Evolutionary conservation across 2,113 vertebrate species (phyloP).

Genomic region (Chamaetylas fuelleborni): DNA sequence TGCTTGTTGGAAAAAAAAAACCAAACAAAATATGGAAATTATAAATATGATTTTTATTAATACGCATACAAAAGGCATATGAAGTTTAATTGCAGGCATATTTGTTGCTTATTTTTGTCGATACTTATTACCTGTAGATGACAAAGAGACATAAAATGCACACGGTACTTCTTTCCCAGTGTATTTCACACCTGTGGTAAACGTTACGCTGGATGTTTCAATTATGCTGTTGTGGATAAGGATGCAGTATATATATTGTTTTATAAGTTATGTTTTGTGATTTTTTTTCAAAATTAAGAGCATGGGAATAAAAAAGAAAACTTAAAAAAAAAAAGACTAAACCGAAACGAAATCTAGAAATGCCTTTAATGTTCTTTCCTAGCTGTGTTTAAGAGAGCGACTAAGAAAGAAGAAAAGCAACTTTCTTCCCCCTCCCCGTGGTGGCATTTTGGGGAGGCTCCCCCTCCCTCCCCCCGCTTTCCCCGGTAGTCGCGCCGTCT

Average conservation of each 20-base stretch:
- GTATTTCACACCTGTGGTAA: conserved; percentile 76
- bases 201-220: conserved; percentile 71
- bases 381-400: not conserved
- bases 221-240: conserved; percentile 71
- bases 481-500: not conserved
- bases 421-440: not conserved
- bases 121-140: conserved; percentile 71
- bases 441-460: not conserved
- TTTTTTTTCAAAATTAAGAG: conserved; percentile 65
- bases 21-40: not conserved
- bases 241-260: conserved; percentile 76
- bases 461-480: too few relatives aligned
- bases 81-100: conserved; percentile 67
- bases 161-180: conserved; percentile 69
- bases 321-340: not conserved
- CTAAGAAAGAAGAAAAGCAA: not conserved
- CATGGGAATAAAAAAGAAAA: conserved; percentile 65
- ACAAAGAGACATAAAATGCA: conserved; percentile 68
- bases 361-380: conserved; percentile 60
- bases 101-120: conserved; percentile 70
- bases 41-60: conserved; percentile 65
- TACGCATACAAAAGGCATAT: conserved; percentile 66
- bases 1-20: conserved; percentile 50
- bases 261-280: conserved; percentile 76
- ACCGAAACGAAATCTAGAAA: conserved; percentile 49